Percentiles rank a stretch among this genome's conserved stretches.
phyloP scores from a whole-genome alignment of 2,797 vertebrate species.

The Centropyge bicolor region DNA sequence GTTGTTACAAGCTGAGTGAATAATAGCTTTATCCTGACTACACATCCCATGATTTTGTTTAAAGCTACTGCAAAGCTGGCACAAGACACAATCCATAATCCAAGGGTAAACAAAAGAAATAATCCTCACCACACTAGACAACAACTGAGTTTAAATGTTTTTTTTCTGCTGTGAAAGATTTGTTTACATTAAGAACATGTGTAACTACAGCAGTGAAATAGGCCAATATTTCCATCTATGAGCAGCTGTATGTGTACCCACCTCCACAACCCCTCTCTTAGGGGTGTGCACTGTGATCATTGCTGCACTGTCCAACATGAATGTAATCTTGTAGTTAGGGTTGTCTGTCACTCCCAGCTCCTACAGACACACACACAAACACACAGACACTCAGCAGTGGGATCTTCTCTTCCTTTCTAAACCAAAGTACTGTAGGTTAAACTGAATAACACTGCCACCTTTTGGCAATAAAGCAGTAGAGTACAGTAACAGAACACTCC shows the following conservation, averaged over 20 bases:
- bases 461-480: slow-evolving; percentile 47
- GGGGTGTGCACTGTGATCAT: slow-evolving; percentile 99
- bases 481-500: not conserved
- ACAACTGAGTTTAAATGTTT: not conserved
- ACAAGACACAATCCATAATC: too few species aligned
- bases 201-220: not conserved
- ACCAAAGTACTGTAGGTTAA: not conserved
- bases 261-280: slow-evolving; percentile 96
- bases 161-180: not conserved
- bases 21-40: too few species aligned
- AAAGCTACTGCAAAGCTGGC: too few species aligned
- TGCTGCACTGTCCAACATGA: slow-evolving; percentile 98
- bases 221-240: not conserved
- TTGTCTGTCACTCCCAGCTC: slow-evolving; percentile 97
- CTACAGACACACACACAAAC: slow-evolving; percentile 76
- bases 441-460: slow-evolving; percentile 67
- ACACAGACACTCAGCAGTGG: not conserved
- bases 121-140: too few species aligned
- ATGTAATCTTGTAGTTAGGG: slow-evolving; percentile 98
- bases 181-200: not conserved
- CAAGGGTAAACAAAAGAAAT: not conserved
- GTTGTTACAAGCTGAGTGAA: not conserved
- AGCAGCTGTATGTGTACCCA: slow-evolving; percentile 67
- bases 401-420: not conserved
- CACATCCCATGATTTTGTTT: too few species aligned